Conservation (phyloP, 2,888 invertebrate genomes). For the Sturmia bella region DNA sequence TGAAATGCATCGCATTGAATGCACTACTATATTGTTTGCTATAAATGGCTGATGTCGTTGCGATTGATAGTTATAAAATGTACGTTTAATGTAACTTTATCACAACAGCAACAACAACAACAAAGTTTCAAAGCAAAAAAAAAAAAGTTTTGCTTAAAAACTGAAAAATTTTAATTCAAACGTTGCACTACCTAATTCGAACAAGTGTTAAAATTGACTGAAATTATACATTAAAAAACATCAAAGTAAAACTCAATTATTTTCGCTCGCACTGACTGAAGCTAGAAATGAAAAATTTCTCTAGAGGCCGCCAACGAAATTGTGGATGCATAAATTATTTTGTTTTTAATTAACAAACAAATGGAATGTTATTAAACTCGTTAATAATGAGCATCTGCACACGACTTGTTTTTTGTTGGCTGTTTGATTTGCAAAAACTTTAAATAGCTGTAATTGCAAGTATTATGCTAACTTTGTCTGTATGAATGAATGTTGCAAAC, state of each 20-base stretch:
- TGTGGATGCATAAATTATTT: conserved; percentile 61
- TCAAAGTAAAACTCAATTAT: conserved; percentile 37
- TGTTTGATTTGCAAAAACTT: not conserved
- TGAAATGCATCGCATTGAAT: conserved; percentile 36
- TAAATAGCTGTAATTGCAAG: no score
- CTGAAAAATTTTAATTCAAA: conserved; percentile 23
- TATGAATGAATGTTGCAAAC: no score
- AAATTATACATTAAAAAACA: conserved; percentile 41
- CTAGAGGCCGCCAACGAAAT: conserved; percentile 49
- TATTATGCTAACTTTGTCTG: no score
- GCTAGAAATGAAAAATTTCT: conserved; percentile 50
- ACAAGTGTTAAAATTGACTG: conserved; percentile 65
- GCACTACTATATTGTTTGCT: conserved; percentile 16
- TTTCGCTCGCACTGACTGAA: conserved; percentile 10
- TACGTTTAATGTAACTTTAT: conserved; percentile 44
- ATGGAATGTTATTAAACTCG: conserved; percentile 44
- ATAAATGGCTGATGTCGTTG: conserved; percentile 36
- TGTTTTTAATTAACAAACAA: conserved; percentile 52
- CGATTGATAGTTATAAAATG: conserved; percentile 53
- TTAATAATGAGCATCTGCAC: conserved; percentile 19
- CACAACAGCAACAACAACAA: conserved; percentile 3
- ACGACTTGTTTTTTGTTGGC: no score
- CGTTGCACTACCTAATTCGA: conserved; percentile 56
- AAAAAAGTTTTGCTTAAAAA: not conserved
- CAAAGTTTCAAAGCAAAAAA: conserved; percentile 1